These are phyloP conservation scores for Eublepharis macularius DNA, from an alignment of 2,113 vertebrate species.

Conservation along the genomic window DNA sequence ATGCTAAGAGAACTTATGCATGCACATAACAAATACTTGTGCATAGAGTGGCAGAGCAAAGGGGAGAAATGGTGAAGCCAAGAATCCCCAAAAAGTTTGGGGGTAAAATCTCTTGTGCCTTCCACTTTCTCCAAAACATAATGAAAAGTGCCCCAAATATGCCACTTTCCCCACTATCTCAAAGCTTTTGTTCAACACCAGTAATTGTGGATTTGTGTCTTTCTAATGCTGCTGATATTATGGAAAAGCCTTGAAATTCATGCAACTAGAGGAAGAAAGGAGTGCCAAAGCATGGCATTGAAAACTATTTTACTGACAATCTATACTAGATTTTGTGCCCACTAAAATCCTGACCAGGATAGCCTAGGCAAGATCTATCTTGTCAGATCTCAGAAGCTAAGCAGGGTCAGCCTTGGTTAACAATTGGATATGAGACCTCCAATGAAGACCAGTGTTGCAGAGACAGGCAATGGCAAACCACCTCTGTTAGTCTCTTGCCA, in stretches of 20 bases:
- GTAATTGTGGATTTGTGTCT: not conserved
- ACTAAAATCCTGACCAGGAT: too few relatives aligned
- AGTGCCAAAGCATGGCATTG: not conserved
- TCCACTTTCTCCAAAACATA: not conserved
- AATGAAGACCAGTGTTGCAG: too few relatives aligned
- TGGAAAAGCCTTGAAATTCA: not conserved
- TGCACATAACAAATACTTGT: not conserved
- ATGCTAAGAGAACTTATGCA: not conserved
- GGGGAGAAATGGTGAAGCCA: not conserved
- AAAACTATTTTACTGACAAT: not conserved
- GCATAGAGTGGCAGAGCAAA: not conserved
- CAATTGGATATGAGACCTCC: too few relatives aligned
- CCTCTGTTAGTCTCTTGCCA: too few relatives aligned
- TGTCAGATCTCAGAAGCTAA: too few relatives aligned
- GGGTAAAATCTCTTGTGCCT: not conserved
- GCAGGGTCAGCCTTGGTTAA: too few relatives aligned
- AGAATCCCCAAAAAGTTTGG: not conserved
- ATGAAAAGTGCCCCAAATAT: not conserved
- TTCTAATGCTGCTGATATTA: not conserved
- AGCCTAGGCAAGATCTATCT: too few relatives aligned
- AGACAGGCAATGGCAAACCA: too few relatives aligned
- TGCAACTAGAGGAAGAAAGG: not conserved
- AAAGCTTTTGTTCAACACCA: not conserved
- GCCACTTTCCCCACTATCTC: too few relatives aligned
- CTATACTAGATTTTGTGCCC: not conserved